Evolutionary conservation across 2,113 vertebrate species (phyloP).

Genomic region (Aplodontia rufa): DNA sequence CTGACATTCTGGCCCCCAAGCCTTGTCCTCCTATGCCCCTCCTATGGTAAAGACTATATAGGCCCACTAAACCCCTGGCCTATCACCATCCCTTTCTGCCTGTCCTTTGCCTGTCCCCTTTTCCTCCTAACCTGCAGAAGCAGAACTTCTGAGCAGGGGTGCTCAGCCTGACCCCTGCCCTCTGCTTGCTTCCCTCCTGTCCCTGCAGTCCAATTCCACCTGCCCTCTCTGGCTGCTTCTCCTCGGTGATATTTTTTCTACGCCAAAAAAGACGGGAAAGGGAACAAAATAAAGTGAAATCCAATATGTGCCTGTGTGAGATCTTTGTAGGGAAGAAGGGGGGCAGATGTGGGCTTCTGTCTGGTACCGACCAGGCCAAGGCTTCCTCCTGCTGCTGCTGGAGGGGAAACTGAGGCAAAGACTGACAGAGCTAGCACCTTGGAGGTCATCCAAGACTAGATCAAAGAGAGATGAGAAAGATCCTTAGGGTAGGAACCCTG

Average conservation of each 20-base stretch:
- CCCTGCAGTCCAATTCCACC: neutral
- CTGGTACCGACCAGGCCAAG: neutral
- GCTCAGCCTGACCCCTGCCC: neutral
- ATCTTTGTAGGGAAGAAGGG: conserved; percentile 23
- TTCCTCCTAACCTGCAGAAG: neutral
- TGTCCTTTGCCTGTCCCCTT: neutral
- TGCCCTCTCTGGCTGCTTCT: conserved; percentile 51
- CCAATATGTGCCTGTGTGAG: conserved; percentile 65
- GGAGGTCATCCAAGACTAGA: neutral
- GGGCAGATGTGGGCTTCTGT: neutral
- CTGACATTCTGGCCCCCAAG: neutral
- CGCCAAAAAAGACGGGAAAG: conserved; percentile 64
- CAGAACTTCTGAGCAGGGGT: neutral
- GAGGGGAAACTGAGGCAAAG: conserved; percentile 49
- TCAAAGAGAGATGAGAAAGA: neutral
- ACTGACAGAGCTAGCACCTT: neutral
- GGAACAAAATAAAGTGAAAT: conserved; percentile 79
- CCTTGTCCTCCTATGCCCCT: neutral
- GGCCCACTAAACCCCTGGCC: neutral
- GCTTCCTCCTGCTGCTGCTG: neutral
- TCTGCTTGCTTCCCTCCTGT: neutral
- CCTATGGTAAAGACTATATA: neutral
- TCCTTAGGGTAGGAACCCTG: neutral
- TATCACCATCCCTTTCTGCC: neutral
- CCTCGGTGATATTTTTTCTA: conserved; percentile 60